Base-by-base conservation (phyloP, 2,797 vertebrate genomes). In the Melanotaenia nigrans region DNA sequence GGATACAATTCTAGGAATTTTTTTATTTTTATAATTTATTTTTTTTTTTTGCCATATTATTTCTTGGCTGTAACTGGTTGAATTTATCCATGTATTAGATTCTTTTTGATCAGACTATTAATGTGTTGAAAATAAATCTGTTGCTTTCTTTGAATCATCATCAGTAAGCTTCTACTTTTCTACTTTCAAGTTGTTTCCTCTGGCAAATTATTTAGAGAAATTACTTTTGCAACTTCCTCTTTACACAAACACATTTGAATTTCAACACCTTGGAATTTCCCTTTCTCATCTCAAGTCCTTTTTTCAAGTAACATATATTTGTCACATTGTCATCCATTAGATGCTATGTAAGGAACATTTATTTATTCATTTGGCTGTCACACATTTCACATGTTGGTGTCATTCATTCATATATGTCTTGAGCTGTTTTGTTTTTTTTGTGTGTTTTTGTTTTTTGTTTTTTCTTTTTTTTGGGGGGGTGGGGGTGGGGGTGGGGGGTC, bases 41-140 rank as follows among this genome's bases (percentile, higher is more conserved):
- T 25, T 25, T 25, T 28, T 54, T 72, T 25, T 65, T 75, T 24
- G 5, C 55, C 3, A 45, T 61, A 18, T 59, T 61, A 6, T 11
- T 9, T 65, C 61, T 62, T 54, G 6, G 16, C 22, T 63, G 18
- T 55, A 32, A 71, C 8, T 22, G 4, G 2, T 42, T 45, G 42
- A 59, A 73, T 33, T 59, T 71, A 40, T 5, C 40, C 30, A 51
- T 67, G 70, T 62, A 16, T 68, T 5, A 11, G 4, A 24, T 25
- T 24, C 61, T 51, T 22, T 11, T 54, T 40, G 14, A 35, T 24
- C 9, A 61, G 67, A 49, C 25, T 70, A 59, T 70, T 61, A 5
- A 53, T 35, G 7, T 71, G 11, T 68, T 88, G 77, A 88, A 84
- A 87, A 85, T 87, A 87, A 85, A 85, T 58, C 1, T 36, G 3